Conservation (phyloP, 2,797 vertebrate species). For the Gobio occitaniae region DNA sequence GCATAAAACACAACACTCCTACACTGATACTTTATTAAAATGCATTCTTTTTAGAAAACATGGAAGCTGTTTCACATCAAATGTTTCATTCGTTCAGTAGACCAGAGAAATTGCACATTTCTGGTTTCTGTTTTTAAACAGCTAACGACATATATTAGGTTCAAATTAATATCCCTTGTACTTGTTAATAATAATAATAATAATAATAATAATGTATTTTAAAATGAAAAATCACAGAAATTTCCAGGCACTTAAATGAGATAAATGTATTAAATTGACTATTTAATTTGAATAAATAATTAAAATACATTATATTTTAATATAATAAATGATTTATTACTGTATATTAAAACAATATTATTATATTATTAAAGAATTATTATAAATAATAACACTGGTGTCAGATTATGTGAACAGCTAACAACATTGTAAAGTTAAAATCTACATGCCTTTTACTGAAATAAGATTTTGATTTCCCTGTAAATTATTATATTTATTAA, state of each 20-base stretch:
- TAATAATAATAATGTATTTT: too few species aligned
- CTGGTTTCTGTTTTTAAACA: constrained; percentile 38
- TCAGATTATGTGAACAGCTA: background rate
- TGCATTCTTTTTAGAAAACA: constrained; percentile 18
- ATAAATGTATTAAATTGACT: background rate
- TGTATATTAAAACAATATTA: background rate
- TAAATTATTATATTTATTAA: background rate
- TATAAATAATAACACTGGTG: background rate
- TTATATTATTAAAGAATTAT: background rate
- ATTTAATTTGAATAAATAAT: background rate
- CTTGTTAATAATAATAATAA: background rate
- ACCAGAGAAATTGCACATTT: constrained; percentile 18
- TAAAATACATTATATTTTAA: background rate
- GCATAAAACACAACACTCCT: background rate
- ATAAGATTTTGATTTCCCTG: background rate
- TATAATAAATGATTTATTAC: background rate
- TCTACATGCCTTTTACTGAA: background rate
- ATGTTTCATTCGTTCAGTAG: background rate
- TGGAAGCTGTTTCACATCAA: constrained; percentile 22
- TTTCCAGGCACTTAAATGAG: background rate
- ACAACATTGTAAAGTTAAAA: background rate
- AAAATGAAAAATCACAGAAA: background rate
- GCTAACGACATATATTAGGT: background rate
- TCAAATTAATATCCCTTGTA: background rate
- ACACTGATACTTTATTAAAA: constrained; percentile 7